Evolutionary conservation across 2,888 invertebrate genomes (phyloP).

Genomic region (Oscheius sp.): DNA sequence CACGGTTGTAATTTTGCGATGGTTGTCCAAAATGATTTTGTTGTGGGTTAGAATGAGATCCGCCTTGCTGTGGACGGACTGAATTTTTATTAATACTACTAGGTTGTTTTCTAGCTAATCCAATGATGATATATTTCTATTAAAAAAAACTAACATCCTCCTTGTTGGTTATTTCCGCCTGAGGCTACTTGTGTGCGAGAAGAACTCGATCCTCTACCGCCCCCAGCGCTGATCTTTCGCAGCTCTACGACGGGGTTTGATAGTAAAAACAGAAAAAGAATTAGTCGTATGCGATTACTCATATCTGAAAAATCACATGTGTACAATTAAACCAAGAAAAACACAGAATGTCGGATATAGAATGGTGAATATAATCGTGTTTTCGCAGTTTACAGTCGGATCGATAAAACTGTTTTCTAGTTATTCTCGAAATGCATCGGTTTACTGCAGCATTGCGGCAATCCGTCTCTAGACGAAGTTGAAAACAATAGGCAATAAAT

Average conservation of each 20-base stretch:
- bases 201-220: not conserved
- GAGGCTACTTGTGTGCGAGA: not conserved
- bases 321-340: too few relatives aligned
- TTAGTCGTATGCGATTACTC: not conserved
- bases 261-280: not conserved
- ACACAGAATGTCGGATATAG: too few relatives aligned
- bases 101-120: not conserved
- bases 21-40: not conserved
- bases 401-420: too few relatives aligned
- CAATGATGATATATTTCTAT: not conserved
- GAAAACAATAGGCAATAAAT: too few relatives aligned
- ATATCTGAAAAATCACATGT: too few relatives aligned
- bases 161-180: not conserved
- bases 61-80: slow-evolving; percentile 9
- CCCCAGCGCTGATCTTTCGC: not conserved
- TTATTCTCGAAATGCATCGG: too few relatives aligned
- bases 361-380: too few relatives aligned
- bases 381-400: too few relatives aligned
- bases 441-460: too few relatives aligned
- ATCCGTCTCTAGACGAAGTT: too few relatives aligned
- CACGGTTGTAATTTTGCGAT: slow-evolving; percentile 23
- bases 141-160: not conserved
- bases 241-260: not conserved
- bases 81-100: too few relatives aligned
- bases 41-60: not conserved